These are phyloP conservation scores for Willisornis vidua DNA, from an alignment of 2,113 vertebrate genomes.

Conservation along the genomic window DNA sequence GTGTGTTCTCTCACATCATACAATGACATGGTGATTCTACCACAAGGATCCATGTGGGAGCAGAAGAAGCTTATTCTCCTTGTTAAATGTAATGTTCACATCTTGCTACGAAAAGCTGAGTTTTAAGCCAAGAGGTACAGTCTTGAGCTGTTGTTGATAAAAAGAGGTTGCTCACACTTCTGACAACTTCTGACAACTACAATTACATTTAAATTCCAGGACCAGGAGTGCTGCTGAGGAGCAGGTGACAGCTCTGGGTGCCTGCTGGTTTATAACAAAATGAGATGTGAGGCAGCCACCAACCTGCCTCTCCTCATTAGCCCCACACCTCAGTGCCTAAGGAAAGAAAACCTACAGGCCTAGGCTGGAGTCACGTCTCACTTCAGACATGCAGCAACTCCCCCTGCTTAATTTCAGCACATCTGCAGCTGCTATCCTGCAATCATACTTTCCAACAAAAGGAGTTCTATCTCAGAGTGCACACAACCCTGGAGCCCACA, in stretches of 20 bases:
- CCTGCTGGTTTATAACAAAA: background rate
- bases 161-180: background rate
- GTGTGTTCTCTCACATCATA: background rate
- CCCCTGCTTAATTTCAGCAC: background rate
- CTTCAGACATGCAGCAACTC: background rate
- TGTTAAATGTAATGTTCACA: background rate
- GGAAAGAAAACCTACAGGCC: background rate
- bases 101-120: slow-evolving; percentile 4
- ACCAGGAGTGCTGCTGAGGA: background rate
- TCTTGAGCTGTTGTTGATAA: background rate
- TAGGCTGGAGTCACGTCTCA: background rate
- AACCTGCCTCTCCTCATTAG: background rate
- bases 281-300: background rate
- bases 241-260: background rate
- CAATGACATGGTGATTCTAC: background rate
- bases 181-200: background rate
- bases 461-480: background rate
- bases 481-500: background rate
- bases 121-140: background rate
- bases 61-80: background rate
- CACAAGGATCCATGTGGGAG: background rate
- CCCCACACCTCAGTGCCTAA: background rate
- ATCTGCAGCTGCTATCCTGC: background rate
- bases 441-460: rapidly evolving
- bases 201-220: background rate